Evolutionary conservation across 2,797 vertebrate genomes (phyloP).

Genomic region (Oryzias sinensis): DNA sequence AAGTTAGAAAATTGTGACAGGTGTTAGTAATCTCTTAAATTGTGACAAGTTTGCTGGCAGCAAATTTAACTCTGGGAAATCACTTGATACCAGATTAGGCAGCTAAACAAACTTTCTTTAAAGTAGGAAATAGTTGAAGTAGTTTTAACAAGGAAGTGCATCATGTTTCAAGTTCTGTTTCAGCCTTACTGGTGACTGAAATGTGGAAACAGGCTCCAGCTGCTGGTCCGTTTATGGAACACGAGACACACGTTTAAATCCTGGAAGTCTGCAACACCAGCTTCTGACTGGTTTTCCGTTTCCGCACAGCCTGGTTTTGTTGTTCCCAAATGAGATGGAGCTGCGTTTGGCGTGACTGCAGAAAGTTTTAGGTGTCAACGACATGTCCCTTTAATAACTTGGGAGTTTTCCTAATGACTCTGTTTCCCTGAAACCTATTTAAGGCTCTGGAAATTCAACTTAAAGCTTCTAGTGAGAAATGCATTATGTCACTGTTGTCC

Average conservation of each 20-base stretch:
- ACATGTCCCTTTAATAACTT: conserved; percentile 70
- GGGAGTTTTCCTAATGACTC: conserved; percentile 41
- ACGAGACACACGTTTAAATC: conserved; percentile 16
- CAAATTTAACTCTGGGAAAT: conserved; percentile 10
- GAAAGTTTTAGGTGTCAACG: conserved; percentile 49
- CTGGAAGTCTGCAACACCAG: conserved; percentile 18
- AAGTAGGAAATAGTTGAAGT: not conserved
- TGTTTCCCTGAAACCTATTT: conserved; percentile 39
- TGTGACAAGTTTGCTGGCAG: conserved; percentile 15
- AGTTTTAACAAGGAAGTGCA: not conserved
- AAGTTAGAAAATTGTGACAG: not conserved
- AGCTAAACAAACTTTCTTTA: conserved; percentile 36
- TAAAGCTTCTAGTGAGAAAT: conserved; percentile 70
- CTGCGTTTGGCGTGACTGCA: conserved; percentile 22
- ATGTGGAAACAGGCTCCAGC: conserved; percentile 1
- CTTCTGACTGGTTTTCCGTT: not conserved
- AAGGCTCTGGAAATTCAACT: conserved; percentile 50
- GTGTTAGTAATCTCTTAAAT: not conserved
- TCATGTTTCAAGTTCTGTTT: conserved; percentile 9
- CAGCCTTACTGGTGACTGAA: conserved; percentile 11
- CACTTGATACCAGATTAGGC: conserved; percentile 21
- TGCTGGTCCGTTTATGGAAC: conserved; percentile 16
- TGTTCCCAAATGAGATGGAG: conserved; percentile 1
- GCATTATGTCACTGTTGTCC: conserved; percentile 77
- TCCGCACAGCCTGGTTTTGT: conserved; percentile 7